Evolutionary conservation across 2,113 vertebrate genomes (phyloP).

Genomic region (Psettodes erumei): DNA sequence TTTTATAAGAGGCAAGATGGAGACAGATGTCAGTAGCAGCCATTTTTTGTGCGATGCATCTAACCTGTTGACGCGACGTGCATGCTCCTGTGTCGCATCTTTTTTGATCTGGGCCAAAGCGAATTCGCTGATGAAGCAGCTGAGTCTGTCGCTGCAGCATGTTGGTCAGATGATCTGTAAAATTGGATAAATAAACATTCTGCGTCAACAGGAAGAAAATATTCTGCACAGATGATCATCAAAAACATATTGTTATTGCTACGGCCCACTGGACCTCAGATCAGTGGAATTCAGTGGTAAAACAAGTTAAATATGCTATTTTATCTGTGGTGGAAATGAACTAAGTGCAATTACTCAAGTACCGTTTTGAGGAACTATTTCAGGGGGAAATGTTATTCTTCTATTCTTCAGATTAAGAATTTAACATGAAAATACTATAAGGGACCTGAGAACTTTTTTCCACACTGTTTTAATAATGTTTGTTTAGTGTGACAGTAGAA

Average conservation of each 20-base stretch:
- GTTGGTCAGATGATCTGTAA: constrained; percentile 25
- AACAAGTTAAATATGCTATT: neutral
- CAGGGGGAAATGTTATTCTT: no score
- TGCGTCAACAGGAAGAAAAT: neutral
- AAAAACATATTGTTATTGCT: neutral
- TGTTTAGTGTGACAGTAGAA: neutral
- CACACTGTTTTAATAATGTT: no score
- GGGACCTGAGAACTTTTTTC: no score
- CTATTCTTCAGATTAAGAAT: no score
- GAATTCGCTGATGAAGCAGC: constrained; percentile 15
- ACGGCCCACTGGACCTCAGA: neutral
- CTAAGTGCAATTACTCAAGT: neutral
- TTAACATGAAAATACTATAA: no score
- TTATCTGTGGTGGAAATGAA: neutral
- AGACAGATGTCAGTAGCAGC: constrained; percentile 9
- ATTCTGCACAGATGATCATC: neutral
- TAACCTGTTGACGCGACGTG: neutral
- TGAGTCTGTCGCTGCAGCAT: constrained; percentile 17
- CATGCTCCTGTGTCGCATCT: neutral
- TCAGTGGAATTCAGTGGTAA: neutral
- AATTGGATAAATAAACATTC: constrained; percentile 21
- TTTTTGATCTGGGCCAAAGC: constrained; percentile 20
- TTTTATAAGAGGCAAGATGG: constrained; percentile 11
- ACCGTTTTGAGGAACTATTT: no score
- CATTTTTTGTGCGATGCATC: neutral